These are phyloP conservation scores for Parauchenoglanis punctatus DNA, from an alignment of 2,797 vertebrate genomes.

Conservation along the genomic window DNA sequence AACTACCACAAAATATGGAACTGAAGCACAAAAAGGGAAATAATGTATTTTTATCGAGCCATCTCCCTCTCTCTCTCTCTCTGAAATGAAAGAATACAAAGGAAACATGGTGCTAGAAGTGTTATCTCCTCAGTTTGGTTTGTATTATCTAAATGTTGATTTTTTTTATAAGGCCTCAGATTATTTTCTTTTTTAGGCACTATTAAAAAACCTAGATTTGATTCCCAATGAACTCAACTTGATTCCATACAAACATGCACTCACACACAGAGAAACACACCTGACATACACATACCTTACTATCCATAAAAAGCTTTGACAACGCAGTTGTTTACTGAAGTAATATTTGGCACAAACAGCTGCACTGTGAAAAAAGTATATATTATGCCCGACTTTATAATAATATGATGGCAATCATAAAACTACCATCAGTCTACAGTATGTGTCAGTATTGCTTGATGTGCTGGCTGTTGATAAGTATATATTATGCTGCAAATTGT, in stretches of 20 bases:
- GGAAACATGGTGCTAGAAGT: neutral
- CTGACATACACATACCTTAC: neutral
- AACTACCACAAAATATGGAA: too few species aligned
- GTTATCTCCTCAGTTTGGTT: neutral
- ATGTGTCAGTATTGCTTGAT: conserved; percentile 58
- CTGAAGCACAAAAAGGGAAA: too few species aligned
- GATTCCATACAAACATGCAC: conserved; percentile 17
- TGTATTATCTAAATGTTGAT: neutral
- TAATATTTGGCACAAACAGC: conserved; percentile 50
- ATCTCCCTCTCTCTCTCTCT: too few species aligned
- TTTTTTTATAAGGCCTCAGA: neutral
- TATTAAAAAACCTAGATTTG: neutral
- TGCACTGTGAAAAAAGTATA: conserved; percentile 33
- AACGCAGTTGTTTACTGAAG: conserved; percentile 12
- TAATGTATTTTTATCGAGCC: too few species aligned
- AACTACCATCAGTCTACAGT: conserved; percentile 47
- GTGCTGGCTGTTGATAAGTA: conserved; percentile 36
- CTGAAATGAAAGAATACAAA: neutral
- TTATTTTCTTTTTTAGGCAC: neutral
- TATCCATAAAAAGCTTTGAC: conserved; percentile 5
- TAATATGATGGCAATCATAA: conserved; percentile 26
- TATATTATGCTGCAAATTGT: conserved; percentile 29
- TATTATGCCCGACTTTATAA: conserved; percentile 40
- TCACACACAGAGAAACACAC: conserved; percentile 1
- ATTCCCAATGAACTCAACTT: neutral